Evolutionary conservation across 2,113 vertebrate genomes (phyloP).

Genomic region (Abramis brama): DNA sequence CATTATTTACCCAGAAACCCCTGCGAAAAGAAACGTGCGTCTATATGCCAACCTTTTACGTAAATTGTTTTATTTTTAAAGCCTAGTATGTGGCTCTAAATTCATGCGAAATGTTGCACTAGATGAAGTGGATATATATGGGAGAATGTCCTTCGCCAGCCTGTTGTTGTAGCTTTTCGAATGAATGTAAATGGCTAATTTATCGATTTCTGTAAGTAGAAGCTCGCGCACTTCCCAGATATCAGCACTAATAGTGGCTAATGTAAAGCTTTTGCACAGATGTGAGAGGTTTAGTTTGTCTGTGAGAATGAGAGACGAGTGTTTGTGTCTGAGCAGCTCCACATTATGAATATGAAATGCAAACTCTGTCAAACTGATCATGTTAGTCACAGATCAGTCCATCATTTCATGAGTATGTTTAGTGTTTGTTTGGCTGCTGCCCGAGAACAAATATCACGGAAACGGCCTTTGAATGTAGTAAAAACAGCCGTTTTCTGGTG

Average conservation of each 20-base stretch:
- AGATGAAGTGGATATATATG: constrained; percentile 62
- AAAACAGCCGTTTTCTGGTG: background rate
- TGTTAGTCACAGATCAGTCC: background rate
- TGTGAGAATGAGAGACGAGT: constrained; percentile 22
- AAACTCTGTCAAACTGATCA: background rate
- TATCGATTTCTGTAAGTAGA: constrained; percentile 39
- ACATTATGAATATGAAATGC: background rate
- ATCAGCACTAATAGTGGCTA: constrained; percentile 52
- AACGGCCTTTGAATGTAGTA: background rate
- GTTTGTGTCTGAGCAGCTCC: background rate
- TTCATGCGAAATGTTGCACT: constrained; percentile 68
- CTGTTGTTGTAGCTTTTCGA: constrained; percentile 44
- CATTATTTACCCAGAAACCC: background rate
- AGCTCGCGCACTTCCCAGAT: constrained; percentile 42
- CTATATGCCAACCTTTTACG: background rate
- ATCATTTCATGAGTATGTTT: background rate
- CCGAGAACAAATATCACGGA: background rate
- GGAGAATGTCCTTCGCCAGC: constrained; percentile 65
- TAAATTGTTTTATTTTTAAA: constrained; percentile 38
- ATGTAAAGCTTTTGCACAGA: constrained; percentile 44
- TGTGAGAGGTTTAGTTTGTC: constrained; percentile 24
- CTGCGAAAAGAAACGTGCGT: background rate
- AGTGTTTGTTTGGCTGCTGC: background rate
- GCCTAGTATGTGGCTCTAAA: constrained; percentile 52
- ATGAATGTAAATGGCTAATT: constrained; percentile 54